Evolutionary conservation across 92 coral and sea anemone species (phyloP).

Genomic region (Phymanthus crucifer): DNA sequence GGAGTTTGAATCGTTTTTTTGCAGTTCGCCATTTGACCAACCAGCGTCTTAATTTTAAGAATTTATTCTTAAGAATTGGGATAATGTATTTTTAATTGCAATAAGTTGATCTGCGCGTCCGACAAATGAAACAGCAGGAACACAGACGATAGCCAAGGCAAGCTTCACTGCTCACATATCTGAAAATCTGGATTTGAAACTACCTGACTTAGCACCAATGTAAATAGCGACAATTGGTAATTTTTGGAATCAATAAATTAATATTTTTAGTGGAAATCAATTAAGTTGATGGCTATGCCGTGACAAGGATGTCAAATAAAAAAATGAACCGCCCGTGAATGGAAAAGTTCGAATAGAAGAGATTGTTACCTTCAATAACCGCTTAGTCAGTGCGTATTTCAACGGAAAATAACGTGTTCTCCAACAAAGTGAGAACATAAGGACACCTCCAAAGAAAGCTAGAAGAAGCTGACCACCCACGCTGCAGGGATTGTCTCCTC

Average conservation of each 20-base stretch:
- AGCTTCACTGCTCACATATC: background rate
- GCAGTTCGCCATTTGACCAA: too few species aligned
- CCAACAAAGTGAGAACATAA: conserved; percentile 1
- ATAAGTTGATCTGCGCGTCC: background rate
- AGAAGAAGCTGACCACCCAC: conserved; percentile 34
- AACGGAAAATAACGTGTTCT: background rate
- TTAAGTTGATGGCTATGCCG: background rate
- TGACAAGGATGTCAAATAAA: background rate
- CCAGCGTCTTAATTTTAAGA: too few species aligned
- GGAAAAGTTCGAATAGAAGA: background rate
- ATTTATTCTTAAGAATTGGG: background rate
- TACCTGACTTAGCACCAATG: background rate
- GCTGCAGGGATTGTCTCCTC: conserved; percentile 24
- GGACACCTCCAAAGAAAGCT: conserved; percentile 17
- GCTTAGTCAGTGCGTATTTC: background rate
- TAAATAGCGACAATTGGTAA: too few species aligned
- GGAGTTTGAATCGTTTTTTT: too few species aligned
- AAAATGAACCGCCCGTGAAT: background rate
- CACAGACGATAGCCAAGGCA: background rate
- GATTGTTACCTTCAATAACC: background rate
- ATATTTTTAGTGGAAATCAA: too few species aligned
- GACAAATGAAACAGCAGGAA: background rate
- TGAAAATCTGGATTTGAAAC: background rate
- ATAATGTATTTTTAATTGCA: background rate
- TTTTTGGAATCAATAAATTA: too few species aligned